phyloP scores from a whole-genome alignment of 2,113 vertebrate genomes.

The Clarias gariepinus region DNA sequence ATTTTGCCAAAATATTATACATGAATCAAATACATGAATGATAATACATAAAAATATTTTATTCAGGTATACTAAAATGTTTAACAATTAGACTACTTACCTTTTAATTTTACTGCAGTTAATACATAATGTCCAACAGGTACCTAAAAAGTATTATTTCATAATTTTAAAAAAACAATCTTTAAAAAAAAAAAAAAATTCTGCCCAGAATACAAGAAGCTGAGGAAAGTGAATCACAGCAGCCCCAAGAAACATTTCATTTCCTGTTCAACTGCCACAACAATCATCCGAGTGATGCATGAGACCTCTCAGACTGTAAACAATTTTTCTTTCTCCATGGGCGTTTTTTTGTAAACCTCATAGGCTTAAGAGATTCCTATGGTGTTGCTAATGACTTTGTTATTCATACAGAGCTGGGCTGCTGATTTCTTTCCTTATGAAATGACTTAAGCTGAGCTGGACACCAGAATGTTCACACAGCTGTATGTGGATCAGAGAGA shows the following conservation, averaged over 20 bases:
- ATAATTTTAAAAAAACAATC: no score
- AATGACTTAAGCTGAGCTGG: slow-evolving; percentile 5
- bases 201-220: neutral
- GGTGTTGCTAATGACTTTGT: neutral
- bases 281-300: slow-evolving; percentile 15
- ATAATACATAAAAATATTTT: neutral
- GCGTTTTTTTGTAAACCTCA: neutral
- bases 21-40: neutral
- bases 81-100: neutral
- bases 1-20: neutral
- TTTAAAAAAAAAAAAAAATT: neutral
- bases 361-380: neutral
- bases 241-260: slow-evolving; percentile 8
- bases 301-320: slow-evolving; percentile 19
- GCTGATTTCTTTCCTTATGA: neutral
- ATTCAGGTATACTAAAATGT: no score
- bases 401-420: neutral
- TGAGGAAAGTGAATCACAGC: neutral
- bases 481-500: slow-evolving; percentile 8
- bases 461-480: neutral
- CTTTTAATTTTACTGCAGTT: neutral
- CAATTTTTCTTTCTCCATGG: slow-evolving; percentile 4
- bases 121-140: neutral
- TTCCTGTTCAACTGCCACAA: neutral
- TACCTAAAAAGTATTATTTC: neutral